Evolutionary conservation across 92 coral and sea anemone species (phyloP).

Genomic region (Bergia puertoricense): DNA sequence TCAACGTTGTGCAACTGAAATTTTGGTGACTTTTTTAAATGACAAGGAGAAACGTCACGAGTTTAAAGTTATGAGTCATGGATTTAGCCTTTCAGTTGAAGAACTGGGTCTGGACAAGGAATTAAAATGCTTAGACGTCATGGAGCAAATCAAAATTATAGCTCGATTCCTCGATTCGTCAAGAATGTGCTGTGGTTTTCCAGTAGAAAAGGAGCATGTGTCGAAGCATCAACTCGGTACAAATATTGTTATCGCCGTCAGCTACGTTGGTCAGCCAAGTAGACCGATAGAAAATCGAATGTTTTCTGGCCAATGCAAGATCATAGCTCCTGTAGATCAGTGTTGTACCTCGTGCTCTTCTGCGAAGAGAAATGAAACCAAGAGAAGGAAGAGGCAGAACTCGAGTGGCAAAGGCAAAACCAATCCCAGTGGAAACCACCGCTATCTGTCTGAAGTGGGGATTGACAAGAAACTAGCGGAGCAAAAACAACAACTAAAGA

Average conservation of each 20-base stretch:
- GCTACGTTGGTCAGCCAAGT: not conserved
- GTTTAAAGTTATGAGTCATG: not conserved
- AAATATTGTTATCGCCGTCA: not conserved
- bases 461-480: conserved; percentile 3
- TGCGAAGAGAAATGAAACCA: not conserved
- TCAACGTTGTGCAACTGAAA: conserved; percentile 1
- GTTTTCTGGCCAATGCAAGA: conserved; percentile 6
- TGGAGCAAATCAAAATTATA: not conserved
- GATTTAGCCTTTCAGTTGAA: not conserved
- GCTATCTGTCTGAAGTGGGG: conserved; percentile 1
- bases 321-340: not conserved
- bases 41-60: not conserved
- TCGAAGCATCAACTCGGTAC: not conserved
- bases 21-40: not conserved
- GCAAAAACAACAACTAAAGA: not conserved
- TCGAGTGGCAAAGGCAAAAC: not conserved
- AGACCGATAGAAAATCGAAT: not conserved
- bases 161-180: conserved; percentile 1
- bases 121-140: not conserved
- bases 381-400: not conserved
- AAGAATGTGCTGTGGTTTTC: not conserved
- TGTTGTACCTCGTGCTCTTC: not conserved
- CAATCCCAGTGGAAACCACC: not conserved
- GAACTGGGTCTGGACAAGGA: not conserved
- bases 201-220: not conserved